Evolutionary conservation across 2,797 vertebrate species (phyloP).

Genomic region (Darevskia nairensis): DNA sequence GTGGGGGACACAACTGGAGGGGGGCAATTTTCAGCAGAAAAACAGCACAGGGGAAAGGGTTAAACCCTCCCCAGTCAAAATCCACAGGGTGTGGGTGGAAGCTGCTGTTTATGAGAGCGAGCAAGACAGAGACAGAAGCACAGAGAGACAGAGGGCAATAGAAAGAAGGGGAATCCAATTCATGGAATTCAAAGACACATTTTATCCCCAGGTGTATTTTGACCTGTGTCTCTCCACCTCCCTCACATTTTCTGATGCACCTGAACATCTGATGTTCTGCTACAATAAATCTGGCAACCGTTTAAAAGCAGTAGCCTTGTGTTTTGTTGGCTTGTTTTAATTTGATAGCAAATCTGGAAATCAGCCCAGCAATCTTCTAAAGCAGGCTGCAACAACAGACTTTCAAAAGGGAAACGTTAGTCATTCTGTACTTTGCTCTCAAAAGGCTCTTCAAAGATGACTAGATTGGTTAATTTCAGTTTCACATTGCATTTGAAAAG

Average conservation of each 20-base stretch:
- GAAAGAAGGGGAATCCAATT: background rate
- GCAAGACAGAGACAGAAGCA: background rate
- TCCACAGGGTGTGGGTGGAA: background rate
- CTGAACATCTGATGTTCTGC: background rate
- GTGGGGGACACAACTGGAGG: no score
- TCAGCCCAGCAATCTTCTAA: background rate
- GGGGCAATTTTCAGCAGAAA: background rate
- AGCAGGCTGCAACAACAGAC: background rate
- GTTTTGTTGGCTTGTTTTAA: background rate
- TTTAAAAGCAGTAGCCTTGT: slow-evolving; percentile 1
- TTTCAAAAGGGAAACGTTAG: background rate
- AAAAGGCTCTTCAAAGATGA: background rate
- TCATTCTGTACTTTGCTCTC: no score
- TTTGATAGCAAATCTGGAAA: slow-evolving; percentile 14
- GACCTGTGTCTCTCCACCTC: background rate
- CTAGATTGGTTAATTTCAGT: slow-evolving; percentile 14
- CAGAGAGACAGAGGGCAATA: background rate
- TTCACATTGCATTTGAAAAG: slow-evolving; percentile 25
- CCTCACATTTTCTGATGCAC: background rate
- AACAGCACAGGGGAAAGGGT: background rate
- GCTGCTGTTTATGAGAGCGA: no score
- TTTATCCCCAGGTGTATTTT: background rate
- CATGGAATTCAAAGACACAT: background rate
- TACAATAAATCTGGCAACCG: slow-evolving; percentile 6
- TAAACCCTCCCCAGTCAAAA: background rate